Base-by-base conservation (phyloP, 1,140 invertebrate species). In the Palaemon carinicauda region DNA sequence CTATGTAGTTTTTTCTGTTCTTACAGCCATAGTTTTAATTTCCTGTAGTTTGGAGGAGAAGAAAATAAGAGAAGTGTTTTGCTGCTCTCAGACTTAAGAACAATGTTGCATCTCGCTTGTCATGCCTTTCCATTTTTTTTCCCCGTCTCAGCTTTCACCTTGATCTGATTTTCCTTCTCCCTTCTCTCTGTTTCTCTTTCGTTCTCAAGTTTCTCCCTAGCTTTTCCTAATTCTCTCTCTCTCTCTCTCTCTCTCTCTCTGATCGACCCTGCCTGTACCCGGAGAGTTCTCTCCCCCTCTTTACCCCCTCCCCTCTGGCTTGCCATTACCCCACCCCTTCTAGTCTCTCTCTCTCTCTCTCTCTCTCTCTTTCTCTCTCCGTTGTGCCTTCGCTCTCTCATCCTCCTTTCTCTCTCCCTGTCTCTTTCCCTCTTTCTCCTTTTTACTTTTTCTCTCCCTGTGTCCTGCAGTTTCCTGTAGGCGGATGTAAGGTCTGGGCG, bases 201-300 rank as follows among this genome's bases (percentile, higher is more conserved):
- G 41, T 50, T 82, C 69, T 82, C 81, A 65, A 73, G 33, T 74
- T 50, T 82, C 69, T 82, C 81, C 73, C 81, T 82, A 31, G 50
- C 81, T 82, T 41, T 82, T 69, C 73, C 81, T 82, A 65, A 73
- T 41, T 82, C 69, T 82, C 81, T 82, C 81, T 82, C 81, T 82
- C 81, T 82, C 81, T 82, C 60, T 60, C 79, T 80, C 79, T 80
- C 60, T 60, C 54, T 69, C 54, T 80, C 54, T 69, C 60, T 65
- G 54, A 81, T 69, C 56, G 56, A 81, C 79, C 60, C 53, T 27
- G 50, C 24, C 60, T 81, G 79, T 81, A 51, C 60, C 41, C 60
- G 31, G 56, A 69, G 33, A 41, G 29, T 54, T 78, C 75, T 78
- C 24, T n/a, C 29, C n/a, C 27, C 75, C 75, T 21, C 33, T 50